These are phyloP conservation scores for Dyspetes luteomarginatus DNA, from an alignment of 2,888 invertebrate species.

Conservation along the genomic window DNA sequence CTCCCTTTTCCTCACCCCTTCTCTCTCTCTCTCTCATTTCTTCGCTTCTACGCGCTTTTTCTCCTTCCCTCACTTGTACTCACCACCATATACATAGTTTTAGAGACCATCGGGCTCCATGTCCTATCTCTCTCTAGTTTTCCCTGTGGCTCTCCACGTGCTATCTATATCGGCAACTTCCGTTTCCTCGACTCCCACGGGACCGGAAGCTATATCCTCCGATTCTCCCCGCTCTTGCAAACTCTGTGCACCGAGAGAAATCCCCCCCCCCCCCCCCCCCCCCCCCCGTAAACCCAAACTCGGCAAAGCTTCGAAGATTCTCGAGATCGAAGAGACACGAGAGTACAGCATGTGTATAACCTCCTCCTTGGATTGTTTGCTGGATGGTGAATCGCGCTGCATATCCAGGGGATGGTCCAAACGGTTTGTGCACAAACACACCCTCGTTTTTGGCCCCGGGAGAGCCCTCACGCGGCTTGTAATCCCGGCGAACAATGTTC, in stretches of 20 bases:
- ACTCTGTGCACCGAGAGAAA: constrained; percentile 19
- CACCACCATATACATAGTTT: background rate
- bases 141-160: constrained; percentile 14
- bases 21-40: no score
- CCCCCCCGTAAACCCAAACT: background rate
- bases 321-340: constrained; percentile 10
- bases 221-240: constrained; percentile 34
- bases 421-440: constrained; percentile 55
- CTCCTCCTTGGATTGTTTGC: background rate
- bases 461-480: constrained; percentile 45
- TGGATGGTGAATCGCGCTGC: constrained; percentile 42
- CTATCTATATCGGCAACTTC: constrained; percentile 63
- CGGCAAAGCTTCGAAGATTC: constrained; percentile 27
- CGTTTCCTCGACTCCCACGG: constrained; percentile 59
- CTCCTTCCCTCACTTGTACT: constrained; percentile 25
- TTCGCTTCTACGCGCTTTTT: constrained; percentile 42
- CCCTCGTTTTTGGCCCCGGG: constrained; percentile 47
- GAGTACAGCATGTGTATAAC: constrained; percentile 43
- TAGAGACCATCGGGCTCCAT: constrained; percentile 11
- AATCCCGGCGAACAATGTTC: constrained; percentile 61
- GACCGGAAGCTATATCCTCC: constrained; percentile 61
- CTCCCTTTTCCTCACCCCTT: constrained; percentile 32
- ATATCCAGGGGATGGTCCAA: constrained; percentile 40
- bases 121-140: constrained; percentile 35
- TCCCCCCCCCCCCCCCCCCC: background rate